Evolutionary conservation across 2,888 invertebrate genomes (phyloP), one percentile per base, ranked within the genome.

Genomic region (Brachyopa scutellaris): DNA sequence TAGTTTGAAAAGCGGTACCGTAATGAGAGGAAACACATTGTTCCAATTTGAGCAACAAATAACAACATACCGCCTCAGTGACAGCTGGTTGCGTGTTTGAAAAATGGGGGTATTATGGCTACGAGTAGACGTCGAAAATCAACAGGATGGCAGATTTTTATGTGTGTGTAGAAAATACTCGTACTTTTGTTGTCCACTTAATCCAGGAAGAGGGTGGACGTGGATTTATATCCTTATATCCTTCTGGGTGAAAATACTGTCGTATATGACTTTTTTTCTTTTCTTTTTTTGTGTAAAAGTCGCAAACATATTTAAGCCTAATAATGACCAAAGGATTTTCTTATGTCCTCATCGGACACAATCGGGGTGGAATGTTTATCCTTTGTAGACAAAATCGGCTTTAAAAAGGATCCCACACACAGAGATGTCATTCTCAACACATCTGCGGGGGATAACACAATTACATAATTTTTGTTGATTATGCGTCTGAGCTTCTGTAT

Each of bases 291-390:
- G 26, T 26, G 19, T 21, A 21, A 23, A 15, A 59, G 67, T 45
- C 59, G 29, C 38, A 62, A 66, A 55, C 67, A 36, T 77, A 47
- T 69, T 77, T 38, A n/a, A 61, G 55, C 62, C 45, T 55, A 47
- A 69, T 78, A 67, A 80, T 62, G 79, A 79, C 79, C 70, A 78
- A 66, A 59, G 59, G 59, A 59, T 5, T 78, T 42, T 11, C 59
- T 40, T 38, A 9, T 13, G 21, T 40, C 21, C 26, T 19, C 13
- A 4, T 1, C 4, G 26, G 6, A 26, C 8, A 9, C 19, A 38
- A 19, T 7, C 49, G 13, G 23, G 1, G 6, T 7, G 17, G 31
- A 53, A 33, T 33, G 45, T 29, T 70, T 38, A 49, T 59, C 49
- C 47, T 38, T 38, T 70, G 47, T 19, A 21, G 38, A 49, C 59